Evolutionary conservation across 2,113 vertebrate species (phyloP), one percentile per base, ranked within the genome.

Genomic region (Archocentrus centrarchus): DNA sequence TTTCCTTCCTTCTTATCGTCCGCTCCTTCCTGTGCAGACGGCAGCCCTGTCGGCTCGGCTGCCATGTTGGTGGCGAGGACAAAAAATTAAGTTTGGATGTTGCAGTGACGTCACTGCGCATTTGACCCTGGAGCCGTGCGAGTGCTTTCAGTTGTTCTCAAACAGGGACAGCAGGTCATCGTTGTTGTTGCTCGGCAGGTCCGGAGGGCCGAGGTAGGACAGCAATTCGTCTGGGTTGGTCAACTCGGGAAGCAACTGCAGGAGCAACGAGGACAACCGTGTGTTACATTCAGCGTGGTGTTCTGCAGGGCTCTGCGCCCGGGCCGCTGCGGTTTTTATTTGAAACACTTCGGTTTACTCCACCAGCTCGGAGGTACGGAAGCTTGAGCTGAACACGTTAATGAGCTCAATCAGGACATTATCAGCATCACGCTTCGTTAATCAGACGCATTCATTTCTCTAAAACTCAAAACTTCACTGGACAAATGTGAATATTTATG

Each of bases 131-230:
- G 13, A 57, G 58, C 50, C 14, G 27, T 53, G 59, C 10, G 13
- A 41, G 58, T 47, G 55, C 30, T n/a, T 41, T 93, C 88, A 98
- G 96, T 97, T 98, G 95, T 96, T 98, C 96, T 98, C 98, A 4
- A 99, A 99, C 86, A 99, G 96, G 2, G 97, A 97, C 58, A 99
- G 96, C 82, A 99, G 96, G 86, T 99, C 98, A 1, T 99, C 97
- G 2, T 95, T 98, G 96, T 95, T 97, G 96, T 96, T 98, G 88
- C 94, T 96, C 15, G 97, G 97, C 30, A 98, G 97, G 87, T 97
- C 98, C 0, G 98, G 97, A 0, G 97, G 97, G 5, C 97, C 98
- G 85, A 99, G 95, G 94, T 99, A 99, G 7, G 98, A 97, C 57
- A 99, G 96, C 89, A 99, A 91, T 95, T 99, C 98, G 0, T 98